These are phyloP conservation scores for Australoheros facetus DNA, from an alignment of 2,797 vertebrate species.

Conservation along the genomic window DNA sequence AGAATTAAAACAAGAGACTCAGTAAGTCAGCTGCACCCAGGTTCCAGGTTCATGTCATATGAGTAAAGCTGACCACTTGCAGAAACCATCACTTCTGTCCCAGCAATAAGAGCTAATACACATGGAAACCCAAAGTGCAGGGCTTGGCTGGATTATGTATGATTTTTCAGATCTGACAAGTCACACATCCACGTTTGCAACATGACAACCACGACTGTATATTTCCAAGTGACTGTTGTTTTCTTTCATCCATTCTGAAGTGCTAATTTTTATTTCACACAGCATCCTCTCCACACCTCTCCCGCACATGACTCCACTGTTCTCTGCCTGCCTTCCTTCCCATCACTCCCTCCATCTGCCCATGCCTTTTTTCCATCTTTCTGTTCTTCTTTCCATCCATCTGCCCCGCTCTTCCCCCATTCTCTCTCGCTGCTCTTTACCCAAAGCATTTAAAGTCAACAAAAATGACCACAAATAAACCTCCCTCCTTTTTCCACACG, in stretches of 20 bases:
- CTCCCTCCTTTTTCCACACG: neutral
- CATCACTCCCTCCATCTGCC: slow-evolving; percentile 60
- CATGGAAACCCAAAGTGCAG: slow-evolving; percentile 57
- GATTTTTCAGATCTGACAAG: slow-evolving; percentile 56
- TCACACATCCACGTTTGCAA: slow-evolving; percentile 19
- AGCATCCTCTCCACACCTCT: slow-evolving; percentile 66
- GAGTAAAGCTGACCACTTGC: slow-evolving; percentile 49
- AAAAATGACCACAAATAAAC: slow-evolving; percentile 53
- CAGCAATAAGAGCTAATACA: slow-evolving; percentile 34
- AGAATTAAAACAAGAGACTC: slow-evolving; percentile 9
- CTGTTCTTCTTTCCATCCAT: slow-evolving; percentile 61
- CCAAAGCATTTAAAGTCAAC: slow-evolving; percentile 56
- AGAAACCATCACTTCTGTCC: slow-evolving; percentile 33
- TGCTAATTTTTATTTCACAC: slow-evolving; percentile 63
- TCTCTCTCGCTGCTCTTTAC: slow-evolving; percentile 37
- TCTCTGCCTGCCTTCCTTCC: slow-evolving; percentile 50
- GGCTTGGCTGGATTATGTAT: slow-evolving; percentile 65
- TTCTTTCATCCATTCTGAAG: slow-evolving; percentile 49
- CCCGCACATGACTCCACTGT: slow-evolving; percentile 70
- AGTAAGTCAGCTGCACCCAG: slow-evolving; percentile 10
- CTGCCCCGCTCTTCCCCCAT: slow-evolving; percentile 39
- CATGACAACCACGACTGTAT: slow-evolving; percentile 9
- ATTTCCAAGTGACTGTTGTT: slow-evolving; percentile 16
- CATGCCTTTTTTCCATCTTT: slow-evolving; percentile 48
- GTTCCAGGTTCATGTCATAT: neutral